phyloP scores from a whole-genome alignment of 1,140 invertebrate genomes.

The Magallana angulata region DNA sequence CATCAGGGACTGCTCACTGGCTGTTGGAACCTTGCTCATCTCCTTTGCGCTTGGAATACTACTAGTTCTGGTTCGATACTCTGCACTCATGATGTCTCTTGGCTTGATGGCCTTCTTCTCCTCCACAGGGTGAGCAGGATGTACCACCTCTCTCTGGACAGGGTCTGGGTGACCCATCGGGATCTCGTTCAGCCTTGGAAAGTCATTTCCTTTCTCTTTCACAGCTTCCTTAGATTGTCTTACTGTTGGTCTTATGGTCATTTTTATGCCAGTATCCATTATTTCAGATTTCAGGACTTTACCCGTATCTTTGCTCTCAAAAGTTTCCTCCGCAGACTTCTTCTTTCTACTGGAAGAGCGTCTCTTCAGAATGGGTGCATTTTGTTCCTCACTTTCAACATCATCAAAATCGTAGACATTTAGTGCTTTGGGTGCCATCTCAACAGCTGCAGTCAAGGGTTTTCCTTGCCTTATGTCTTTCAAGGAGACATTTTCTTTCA shows the following conservation, averaged over 20 bases:
- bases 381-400: slow-evolving; percentile 55
- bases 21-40: not conserved
- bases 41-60: not conserved
- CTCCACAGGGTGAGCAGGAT: not conserved
- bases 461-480: slow-evolving; percentile 32
- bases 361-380: slow-evolving; percentile 36
- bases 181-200: not conserved
- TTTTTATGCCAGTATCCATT: slow-evolving; percentile 42
- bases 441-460: not conserved
- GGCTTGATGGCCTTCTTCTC: slow-evolving; percentile 39
- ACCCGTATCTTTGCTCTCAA: slow-evolving; percentile 19
- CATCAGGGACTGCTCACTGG: not conserved
- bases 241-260: not conserved
- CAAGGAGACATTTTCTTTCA: not conserved
- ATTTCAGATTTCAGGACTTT: slow-evolving; percentile 38
- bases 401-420: slow-evolving; percentile 68
- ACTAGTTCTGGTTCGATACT: not conserved
- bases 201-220: slow-evolving; percentile 16
- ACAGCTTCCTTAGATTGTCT: not conserved
- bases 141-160: not conserved
- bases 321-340: slow-evolving; percentile 41
- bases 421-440: slow-evolving; percentile 34
- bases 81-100: slow-evolving; percentile 26
- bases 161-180: not conserved
- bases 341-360: slow-evolving; percentile 41